Conservation (phyloP, 2,797 vertebrate genomes). For the Silurus lanzhouensis region DNA sequence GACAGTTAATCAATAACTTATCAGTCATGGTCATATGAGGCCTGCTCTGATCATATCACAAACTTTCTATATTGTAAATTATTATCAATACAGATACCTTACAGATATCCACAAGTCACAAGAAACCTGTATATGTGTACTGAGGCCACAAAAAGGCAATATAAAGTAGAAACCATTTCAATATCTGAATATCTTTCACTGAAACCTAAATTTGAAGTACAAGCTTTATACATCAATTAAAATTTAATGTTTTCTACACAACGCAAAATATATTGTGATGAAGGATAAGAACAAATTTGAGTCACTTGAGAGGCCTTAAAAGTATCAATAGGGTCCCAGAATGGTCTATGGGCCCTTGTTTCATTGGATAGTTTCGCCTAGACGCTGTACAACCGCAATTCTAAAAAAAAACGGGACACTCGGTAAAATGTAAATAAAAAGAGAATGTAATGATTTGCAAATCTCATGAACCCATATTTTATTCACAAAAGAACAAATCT, state of each 20-base stretch:
- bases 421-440: too few species aligned
- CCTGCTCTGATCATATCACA: neutral
- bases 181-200: neutral
- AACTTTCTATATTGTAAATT: neutral
- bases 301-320: neutral
- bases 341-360: neutral
- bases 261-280: neutral
- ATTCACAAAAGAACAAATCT: too few species aligned
- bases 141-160: neutral
- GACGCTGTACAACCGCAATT: too few species aligned
- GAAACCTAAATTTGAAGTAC: neutral
- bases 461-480: too few species aligned
- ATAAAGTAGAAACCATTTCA: neutral
- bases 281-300: neutral
- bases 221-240: neutral
- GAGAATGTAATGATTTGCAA: too few species aligned
- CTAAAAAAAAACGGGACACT: too few species aligned
- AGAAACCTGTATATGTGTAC: neutral
- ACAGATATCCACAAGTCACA: neutral
- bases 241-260: neutral
- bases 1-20: slow-evolving; percentile 13
- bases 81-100: neutral
- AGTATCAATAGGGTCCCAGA: neutral
- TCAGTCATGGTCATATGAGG: neutral
- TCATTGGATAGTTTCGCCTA: neutral